Evolutionary conservation across 2,113 vertebrate genomes (phyloP).

Genomic region (Gadus chalcogrammus): DNA sequence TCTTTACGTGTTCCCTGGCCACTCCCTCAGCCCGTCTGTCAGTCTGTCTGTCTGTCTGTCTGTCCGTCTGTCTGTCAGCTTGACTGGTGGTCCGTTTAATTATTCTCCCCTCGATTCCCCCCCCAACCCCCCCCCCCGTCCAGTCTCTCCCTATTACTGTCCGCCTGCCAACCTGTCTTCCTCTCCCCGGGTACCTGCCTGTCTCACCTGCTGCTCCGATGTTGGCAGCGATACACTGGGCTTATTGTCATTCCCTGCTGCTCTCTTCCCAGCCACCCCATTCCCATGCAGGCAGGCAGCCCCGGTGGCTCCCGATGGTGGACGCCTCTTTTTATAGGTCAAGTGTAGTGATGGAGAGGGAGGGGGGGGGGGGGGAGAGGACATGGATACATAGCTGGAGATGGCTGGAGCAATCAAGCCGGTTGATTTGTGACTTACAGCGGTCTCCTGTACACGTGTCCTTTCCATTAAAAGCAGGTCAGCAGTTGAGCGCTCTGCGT

Average conservation of each 20-base stretch:
- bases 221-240: not conserved
- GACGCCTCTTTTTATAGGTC: conserved; percentile 55
- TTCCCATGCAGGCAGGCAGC: not conserved
- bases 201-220: not conserved
- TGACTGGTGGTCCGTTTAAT: too few species aligned
- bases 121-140: too few species aligned
- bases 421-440: not conserved
- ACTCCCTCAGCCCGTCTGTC: too few species aligned
- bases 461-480: conserved; percentile 47
- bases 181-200: not conserved
- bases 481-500: not conserved
- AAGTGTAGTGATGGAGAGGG: conserved; percentile 38
- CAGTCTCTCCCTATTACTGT: not conserved
- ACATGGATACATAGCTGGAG: conserved; percentile 19
- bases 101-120: too few species aligned
- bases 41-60: not conserved
- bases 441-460: conserved; percentile 13
- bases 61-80: not conserved
- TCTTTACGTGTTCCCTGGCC: not conserved
- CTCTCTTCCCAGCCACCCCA: not conserved
- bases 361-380: conserved; percentile 5
- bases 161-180: not conserved
- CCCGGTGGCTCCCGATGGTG: not conserved
- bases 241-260: not conserved
- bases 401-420: not conserved